Evolutionary conservation across 2,113 vertebrate species (phyloP).

Genomic region (Aplodontia rufa): DNA sequence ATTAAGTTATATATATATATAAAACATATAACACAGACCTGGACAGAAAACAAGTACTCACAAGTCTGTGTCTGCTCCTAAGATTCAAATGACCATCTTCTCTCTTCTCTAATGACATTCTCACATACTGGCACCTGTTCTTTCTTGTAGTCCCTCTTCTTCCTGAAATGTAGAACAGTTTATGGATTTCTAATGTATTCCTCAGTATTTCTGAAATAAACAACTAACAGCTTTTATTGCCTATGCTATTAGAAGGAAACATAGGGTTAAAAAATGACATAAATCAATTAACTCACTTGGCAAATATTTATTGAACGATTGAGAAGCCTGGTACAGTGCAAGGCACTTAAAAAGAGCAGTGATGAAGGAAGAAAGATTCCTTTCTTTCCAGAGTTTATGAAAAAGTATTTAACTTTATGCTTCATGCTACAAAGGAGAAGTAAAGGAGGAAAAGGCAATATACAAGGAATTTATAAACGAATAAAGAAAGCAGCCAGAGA

Average conservation of each 20-base stretch:
- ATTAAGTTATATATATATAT: neutral
- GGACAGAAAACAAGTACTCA: neutral
- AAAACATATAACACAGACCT: neutral
- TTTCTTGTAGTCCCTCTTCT: neutral
- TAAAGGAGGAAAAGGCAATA: neutral
- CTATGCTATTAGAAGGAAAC: neutral
- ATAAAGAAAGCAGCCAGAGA: neutral
- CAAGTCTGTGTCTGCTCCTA: neutral
- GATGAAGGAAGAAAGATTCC: neutral
- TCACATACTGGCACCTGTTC: neutral
- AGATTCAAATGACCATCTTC: neutral
- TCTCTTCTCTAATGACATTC: neutral
- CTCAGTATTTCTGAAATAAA: neutral
- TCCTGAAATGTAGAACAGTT: neutral
- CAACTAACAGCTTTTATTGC: neutral
- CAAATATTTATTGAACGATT: neutral
- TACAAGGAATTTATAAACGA: neutral
- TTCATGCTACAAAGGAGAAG: neutral
- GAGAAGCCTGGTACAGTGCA: neutral
- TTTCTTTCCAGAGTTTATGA: neutral
- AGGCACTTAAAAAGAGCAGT: neutral
- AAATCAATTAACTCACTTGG: neutral
- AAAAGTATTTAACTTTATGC: slow-evolving; percentile 2
- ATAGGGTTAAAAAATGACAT: neutral
- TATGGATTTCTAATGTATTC: neutral